Base-by-base conservation (phyloP, 2,888 invertebrate genomes). In the Caenorhabditis drosophilae region DNA sequence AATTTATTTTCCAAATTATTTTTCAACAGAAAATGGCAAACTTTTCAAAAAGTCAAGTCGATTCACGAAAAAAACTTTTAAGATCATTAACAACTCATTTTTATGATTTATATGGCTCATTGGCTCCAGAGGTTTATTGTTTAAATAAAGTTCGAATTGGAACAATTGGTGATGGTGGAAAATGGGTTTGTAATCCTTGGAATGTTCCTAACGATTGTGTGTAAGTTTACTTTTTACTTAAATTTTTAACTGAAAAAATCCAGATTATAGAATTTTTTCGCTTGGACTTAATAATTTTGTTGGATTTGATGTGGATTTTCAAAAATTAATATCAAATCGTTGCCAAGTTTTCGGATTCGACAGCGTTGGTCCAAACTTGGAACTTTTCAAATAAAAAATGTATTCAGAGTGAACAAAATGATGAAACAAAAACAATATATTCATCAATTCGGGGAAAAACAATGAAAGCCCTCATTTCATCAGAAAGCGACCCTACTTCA, bases 161-260 rank as follows among this genome's bases (percentile, higher is more conserved):
- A 11, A 53, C 44, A n/a, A 36, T 67, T 4, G 57, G 60, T 18
- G 67, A 67, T 26, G 67, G 67, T 20, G 67, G 67, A 16, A 67
- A 67, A 50, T 67, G 67, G 67, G 41, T 50, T 2, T 67, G 67
- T 27, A 61, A 67, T 58, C 67, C 67, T 23, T 57, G 56, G 60
- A 57, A 54, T n/a, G 44, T 61, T 20, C 67, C 67, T 2, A 23
- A 48, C 6, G 38, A 57, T 42, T 46, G 51, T 16, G 53, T 59
- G 64, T 59, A 16, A 50, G 58, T 59, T 51, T 27, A 6, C 11
- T 11, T 41, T 15, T 38, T 18, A 27, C 1, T 23, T 35, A 16
- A 3, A 15, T 34, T 35, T 36, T 26, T 54, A 26, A 16, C n/a
- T 26, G 11, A 18, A 18, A 18, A n/a, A 22, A 23, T 20, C 46